Evolutionary conservation across 2,797 vertebrate species (phyloP), one percentile per base, ranked within the genome.

Genomic region (Lepilemur septentrionalis): DNA sequence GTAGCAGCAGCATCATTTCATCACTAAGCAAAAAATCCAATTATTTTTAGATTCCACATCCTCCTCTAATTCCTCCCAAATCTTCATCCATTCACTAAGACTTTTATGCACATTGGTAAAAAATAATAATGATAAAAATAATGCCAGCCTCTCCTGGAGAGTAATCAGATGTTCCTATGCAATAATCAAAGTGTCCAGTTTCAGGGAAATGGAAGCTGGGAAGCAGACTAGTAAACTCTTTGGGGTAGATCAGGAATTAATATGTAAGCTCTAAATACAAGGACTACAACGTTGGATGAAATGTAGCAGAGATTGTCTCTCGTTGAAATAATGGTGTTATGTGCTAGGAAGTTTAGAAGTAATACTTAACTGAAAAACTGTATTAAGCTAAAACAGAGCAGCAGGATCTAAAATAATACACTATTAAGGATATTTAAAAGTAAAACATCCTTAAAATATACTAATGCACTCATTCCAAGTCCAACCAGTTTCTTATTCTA

Each of bases 401-500:
- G 38, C 11, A 57, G 4, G 32, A 22, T 69, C 46, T 96, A 94
- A 96, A 95, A 57, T 46, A 69, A 73, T 55, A 76, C 1, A 89
- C 7, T 32, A 38, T n/a, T 70, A 69, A 22, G 89, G 86, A 78
- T 61, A 82, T 78, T 89, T 88, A 30, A 93, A 82, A 81, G 82
- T 75, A 89, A 86, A 93, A 69, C 10, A 8, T 30, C 79, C 48
- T 90, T 72, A 83, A 94, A 91, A 93, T 63, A 91, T 5, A 86
- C 55, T 89, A 79, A 85, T 81, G 82, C 28, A 69, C 73, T 97
- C 57, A 93, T 89, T 94, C 70, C 46, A 87, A 83, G 12, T 41
- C 80, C 84, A 97, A 78, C 20, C n/a, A 43, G 43, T 69, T 85
- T 97, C 81, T 91, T 95, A 95, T 52, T 89, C 70, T 87, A 86